A percentile compares a stretch with the other conserved stretches of the same genome.
Evolutionary conservation across 2,797 vertebrate species (phyloP).

Genomic region (Mus spretus): DNA sequence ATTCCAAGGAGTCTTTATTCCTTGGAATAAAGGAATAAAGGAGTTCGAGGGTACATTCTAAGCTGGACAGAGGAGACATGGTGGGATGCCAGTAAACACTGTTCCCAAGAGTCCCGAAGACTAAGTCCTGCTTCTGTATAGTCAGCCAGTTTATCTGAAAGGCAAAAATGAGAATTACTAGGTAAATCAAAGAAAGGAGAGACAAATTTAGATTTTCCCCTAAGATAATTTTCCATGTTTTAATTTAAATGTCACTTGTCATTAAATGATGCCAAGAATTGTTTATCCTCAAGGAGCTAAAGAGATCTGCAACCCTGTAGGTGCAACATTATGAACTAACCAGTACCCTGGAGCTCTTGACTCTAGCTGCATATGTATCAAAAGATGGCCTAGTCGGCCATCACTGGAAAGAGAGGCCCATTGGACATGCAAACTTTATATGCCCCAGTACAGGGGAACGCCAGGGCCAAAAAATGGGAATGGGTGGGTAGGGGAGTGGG

Average conservation of each 20-base stretch:
- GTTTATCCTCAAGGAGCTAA: no score
- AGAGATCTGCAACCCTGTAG: no score
- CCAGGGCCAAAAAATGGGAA: no score
- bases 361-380: no score
- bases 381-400: no score
- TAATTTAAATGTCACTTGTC: constrained; percentile 60
- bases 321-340: no score
- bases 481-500: no score
- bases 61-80: constrained; percentile 31
- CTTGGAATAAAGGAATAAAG: no score
- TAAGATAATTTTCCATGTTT: constrained; percentile 49
- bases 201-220: constrained; percentile 47
- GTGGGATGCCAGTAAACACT: constrained; percentile 26
- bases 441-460: no score
- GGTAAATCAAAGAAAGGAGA: constrained; percentile 70
- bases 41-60: constrained; percentile 51
- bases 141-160: constrained; percentile 56
- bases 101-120: constrained; percentile 54
- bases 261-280: constrained; percentile 49
- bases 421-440: no score
- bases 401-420: no score
- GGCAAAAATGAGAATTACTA: constrained; percentile 68
- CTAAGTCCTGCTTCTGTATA: constrained; percentile 5
- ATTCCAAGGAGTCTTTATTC: constrained; percentile 78
- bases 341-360: no score